Conservation (phyloP, 2,113 vertebrate species). For the Melospiza georgiana region DNA sequence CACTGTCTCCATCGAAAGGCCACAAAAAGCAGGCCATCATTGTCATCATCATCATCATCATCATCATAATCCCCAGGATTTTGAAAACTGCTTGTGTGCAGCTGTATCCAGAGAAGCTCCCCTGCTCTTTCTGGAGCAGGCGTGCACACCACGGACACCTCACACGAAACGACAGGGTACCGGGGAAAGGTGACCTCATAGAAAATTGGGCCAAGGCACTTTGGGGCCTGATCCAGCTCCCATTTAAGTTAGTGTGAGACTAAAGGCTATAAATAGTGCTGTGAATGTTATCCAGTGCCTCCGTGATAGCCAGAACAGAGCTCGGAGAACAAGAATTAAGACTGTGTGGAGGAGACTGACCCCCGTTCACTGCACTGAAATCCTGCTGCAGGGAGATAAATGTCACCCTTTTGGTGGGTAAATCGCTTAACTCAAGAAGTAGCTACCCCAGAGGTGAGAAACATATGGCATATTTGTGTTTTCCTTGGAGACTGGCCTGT, state of each 20-base stretch:
- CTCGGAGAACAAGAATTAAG: not conserved
- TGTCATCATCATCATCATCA: not conserved
- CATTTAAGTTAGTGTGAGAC: constrained; percentile 44
- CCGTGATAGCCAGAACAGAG: constrained; percentile 30
- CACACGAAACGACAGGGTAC: not conserved
- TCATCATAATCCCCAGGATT: not conserved
- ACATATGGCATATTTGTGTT: not conserved
- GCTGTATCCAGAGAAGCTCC: not conserved
- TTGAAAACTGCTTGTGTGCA: not conserved
- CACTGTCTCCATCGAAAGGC: not conserved
- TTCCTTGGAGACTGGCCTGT: not conserved
- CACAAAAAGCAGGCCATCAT: not conserved
- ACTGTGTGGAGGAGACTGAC: not conserved
- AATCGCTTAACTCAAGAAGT: not conserved
- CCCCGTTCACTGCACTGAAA: not conserved
- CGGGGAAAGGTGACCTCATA: constrained; percentile 46
- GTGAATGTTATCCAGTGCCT: constrained; percentile 44
- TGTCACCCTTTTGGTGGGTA: not conserved
- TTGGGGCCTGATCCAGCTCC: constrained; percentile 67
- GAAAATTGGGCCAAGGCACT: constrained; percentile 63
- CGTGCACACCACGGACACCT: not conserved
- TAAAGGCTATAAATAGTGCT: constrained; percentile 55
- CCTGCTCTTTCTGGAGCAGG: constrained; percentile 10
- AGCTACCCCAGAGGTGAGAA: not conserved
- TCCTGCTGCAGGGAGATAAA: not conserved